These are phyloP conservation scores for Stenurella melanura DNA, from an alignment of 2,888 invertebrate genomes.

Conservation along the genomic window DNA sequence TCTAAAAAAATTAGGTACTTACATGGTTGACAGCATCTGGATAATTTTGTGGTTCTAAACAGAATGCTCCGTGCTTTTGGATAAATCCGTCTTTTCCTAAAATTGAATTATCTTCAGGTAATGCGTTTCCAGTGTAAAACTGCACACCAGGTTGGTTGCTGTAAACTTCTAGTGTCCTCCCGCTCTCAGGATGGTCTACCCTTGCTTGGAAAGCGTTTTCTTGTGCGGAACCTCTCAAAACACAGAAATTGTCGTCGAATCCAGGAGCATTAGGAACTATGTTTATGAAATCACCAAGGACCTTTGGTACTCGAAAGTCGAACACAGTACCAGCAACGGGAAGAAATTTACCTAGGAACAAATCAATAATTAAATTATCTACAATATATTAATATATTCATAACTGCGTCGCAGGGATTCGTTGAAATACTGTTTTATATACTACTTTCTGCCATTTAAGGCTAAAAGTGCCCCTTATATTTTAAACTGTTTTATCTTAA, in stretches of 20 bases:
- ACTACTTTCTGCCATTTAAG: no score
- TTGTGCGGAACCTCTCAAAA: conserved; percentile 77
- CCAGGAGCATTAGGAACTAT: conserved; percentile 81
- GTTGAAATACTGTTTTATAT: no score
- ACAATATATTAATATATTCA: no score
- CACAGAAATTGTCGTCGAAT: conserved; percentile 89
- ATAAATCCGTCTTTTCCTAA: conserved; percentile 61
- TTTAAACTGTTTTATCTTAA: no score
- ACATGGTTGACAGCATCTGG: conserved; percentile 92
- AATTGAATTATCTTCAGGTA: conserved; percentile 76
- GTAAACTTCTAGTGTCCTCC: conserved; percentile 82
- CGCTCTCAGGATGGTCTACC: conserved; percentile 78
- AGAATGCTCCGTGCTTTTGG: conserved; percentile 80
- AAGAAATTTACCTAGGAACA: conserved; percentile 78
- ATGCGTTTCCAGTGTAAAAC: conserved; percentile 88
- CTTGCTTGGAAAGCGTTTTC: conserved; percentile 79
- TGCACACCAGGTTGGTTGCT: conserved; percentile 94
- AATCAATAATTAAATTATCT: no score
- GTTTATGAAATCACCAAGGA: conserved; percentile 80
- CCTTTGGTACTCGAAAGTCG: conserved; percentile 82
- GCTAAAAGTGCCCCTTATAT: no score
- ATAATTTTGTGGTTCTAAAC: conserved; percentile 93
- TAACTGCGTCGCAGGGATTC: no score
- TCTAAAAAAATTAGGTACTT: conserved; percentile 70
- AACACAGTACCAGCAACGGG: conserved; percentile 82